Base-by-base conservation (phyloP, 2,113 vertebrate species). In the Neogale vison region DNA sequence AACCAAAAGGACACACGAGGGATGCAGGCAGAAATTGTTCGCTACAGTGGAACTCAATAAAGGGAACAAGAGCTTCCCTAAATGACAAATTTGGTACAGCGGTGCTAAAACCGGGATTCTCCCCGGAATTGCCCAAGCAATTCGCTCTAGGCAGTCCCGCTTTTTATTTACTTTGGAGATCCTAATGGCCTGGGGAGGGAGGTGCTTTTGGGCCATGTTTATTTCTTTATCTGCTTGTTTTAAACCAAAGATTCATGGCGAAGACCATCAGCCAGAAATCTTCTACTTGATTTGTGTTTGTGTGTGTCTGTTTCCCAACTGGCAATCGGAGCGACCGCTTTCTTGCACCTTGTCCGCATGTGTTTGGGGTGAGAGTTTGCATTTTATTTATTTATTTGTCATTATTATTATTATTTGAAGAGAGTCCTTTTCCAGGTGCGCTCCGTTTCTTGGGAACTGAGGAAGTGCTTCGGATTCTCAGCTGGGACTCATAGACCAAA, bases 1-100 rank as follows among this genome's bases (percentile, higher is more conserved):
- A 99, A 99, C 96, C 98, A 97, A 98, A 98, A 99, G 98, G 98
- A 99, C 98, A 98, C 99, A 98, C 98, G 97, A 99, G 98, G 98
- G 98, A 99, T 98, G 98, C 98, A 97, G 98, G 98, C 97, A 98
- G 98, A 99, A 99, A 99, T 99, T 98, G 99, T 99, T 98, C 98
- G 98, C 98, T 98, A 98, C 98, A 98, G 98, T 98, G 98, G 98
- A 98, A 98, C 98, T 99, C 98, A 99, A 99, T 99, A 98, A 99
- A 99, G 99, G 98, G 99, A 99, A 98, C 98, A 80, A 96, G 98
- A 98, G 98, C 98, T 98, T 98, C 98, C 99, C 98, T 99, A 99
- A 99, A 99, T 99, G 99, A 99, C 98, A 99, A 99, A 99, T 99
- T 99, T 98, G 98, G 98, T 99, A 98, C 98, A 98, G 98, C 4